Conservation (phyloP, 2,888 invertebrate genomes). For the Callimorpha dominula region DNA sequence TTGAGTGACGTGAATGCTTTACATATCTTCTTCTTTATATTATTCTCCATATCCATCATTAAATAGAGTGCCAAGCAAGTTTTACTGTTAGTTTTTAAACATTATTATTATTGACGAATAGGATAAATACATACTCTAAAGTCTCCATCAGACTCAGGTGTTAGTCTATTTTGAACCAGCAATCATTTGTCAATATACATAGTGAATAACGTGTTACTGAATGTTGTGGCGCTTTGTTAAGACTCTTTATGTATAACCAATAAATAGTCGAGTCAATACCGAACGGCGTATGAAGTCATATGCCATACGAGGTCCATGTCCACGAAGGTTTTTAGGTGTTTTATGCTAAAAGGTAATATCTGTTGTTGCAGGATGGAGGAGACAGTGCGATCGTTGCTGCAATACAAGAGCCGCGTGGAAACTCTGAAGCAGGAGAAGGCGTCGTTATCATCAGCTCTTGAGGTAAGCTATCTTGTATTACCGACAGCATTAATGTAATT, state of each 20-base stretch:
- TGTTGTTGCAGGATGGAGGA: constrained; percentile 91
- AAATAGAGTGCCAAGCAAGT: not conserved
- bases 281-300: not conserved
- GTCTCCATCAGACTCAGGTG: no score
- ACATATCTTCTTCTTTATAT: not conserved
- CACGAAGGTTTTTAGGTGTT: not conserved
- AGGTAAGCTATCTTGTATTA: constrained; percentile 82
- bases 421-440: constrained; percentile 92
- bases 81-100: no score
- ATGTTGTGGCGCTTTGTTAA: no score
- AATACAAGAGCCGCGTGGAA: constrained; percentile 91
- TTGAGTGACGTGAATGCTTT: not conserved
- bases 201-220: no score
- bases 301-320: not conserved
- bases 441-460: constrained; percentile 90
- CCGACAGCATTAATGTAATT: not conserved
- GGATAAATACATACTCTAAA: no score
- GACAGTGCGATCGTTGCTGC: constrained; percentile 90
- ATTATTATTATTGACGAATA: no score
- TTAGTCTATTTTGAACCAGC: no score
- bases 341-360: not conserved
- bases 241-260: no score
- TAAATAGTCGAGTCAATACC: no score
- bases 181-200: no score
- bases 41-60: not conserved